These are phyloP conservation scores for Gymnogyps californianus DNA, from an alignment of 2,113 vertebrate genomes.

Conservation along the genomic window DNA sequence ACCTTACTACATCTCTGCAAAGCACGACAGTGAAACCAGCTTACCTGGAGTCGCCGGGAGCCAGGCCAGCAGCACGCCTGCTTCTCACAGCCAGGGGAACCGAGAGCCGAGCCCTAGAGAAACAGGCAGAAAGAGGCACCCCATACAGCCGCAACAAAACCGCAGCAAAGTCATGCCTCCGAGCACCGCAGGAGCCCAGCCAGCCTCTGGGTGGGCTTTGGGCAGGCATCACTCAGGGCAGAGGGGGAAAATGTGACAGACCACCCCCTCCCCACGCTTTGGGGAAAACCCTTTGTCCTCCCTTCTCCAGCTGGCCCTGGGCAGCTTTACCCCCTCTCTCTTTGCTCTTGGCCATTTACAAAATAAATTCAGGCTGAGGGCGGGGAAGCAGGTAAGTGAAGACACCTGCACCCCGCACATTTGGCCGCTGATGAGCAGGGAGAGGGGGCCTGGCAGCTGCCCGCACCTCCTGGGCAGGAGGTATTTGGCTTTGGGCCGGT, in stretches of 20 bases:
- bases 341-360: background rate
- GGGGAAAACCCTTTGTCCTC: too few species aligned
- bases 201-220: background rate
- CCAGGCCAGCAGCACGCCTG: background rate
- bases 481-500: background rate
- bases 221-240: background rate
- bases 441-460: background rate
- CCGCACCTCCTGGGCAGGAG: background rate
- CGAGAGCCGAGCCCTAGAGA: accelerated
- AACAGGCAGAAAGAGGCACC: background rate
- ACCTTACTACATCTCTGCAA: background rate
- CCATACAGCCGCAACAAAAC: accelerated
- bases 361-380: background rate
- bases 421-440: accelerated
- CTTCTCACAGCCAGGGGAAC: background rate
- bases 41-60: background rate
- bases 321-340: background rate
- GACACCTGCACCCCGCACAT: background rate
- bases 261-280: accelerated
- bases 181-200: background rate
- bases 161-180: accelerated
- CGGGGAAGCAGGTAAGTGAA: background rate
- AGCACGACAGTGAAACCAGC: background rate
- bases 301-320: background rate
- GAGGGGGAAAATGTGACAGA: accelerated